Evolutionary conservation across 2,797 vertebrate species (phyloP), one percentile per base, ranked within the genome.

Genomic region (Tangara arthus): DNA sequence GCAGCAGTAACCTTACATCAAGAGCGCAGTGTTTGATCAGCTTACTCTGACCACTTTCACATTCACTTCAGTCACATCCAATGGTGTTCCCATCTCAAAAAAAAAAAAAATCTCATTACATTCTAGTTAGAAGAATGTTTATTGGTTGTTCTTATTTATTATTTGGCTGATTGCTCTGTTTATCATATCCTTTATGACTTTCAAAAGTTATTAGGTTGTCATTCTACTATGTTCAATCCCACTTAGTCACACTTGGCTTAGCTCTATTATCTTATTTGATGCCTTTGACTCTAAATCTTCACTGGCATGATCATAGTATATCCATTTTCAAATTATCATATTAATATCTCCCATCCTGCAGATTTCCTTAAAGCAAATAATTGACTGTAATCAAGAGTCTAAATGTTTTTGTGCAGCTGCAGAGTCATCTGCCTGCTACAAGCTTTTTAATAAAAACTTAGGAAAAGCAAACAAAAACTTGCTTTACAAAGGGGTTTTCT

Each of bases 291-390:
- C 22, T 82, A 83, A 93, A 90, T 79, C 47, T 76, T 89, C 57
- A 77, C 42, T 82, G 63, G 28, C n/a, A 79, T 79, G n/a, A 87
- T 94, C 72, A 93, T 37, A 90, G 47, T 82, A 28, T 70, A 81
- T 47, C 55, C 20, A 73, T 79, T 91, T 92, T 72, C 83, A 93
- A 96, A 88, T 93, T 86, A 86, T 59, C 59, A 72, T 20, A 28
- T 91, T 95, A 92, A 76, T 94, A 93, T 66, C 17, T 91, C 20
- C 71, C 39, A 66, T 87, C 89, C 5, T 17, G 6, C 52, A 85
- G 14, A 83, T 76, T 90, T 82, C 37, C 77, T 89, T 84, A 91
- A 68, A 93, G 10, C 21, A 84, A 93, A 70, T 89, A 90, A 90
- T 80, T 82, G 46, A 69, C 52, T 80, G 35, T 76, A 93, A 95